phyloP scores from a whole-genome alignment of 2,888 invertebrate genomes.

The Agonopterix alstromeriana region DNA sequence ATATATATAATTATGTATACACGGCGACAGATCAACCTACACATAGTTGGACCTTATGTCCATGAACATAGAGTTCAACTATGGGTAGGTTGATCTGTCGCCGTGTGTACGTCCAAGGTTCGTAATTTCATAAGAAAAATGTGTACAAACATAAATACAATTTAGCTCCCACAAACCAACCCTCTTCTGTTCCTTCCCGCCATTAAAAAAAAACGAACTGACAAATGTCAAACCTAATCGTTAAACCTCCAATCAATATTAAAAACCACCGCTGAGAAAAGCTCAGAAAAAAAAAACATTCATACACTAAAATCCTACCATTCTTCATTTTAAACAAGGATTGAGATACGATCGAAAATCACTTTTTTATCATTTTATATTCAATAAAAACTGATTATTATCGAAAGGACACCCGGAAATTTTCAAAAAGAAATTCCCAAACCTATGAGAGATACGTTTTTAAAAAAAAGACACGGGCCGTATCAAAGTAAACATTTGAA shows the following conservation, averaged over 20 bases:
- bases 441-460: constrained; percentile 16
- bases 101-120: too few species aligned
- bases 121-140: too few species aligned
- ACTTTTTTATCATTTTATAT: constrained; percentile 32
- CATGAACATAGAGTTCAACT: too few species aligned
- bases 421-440: constrained; percentile 9
- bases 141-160: too few species aligned
- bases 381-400: constrained; percentile 40
- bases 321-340: constrained; percentile 36
- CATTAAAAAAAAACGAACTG: constrained; percentile 1
- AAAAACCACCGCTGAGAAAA: constrained; percentile 5
- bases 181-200: background rate
- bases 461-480: constrained; percentile 15
- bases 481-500: constrained; percentile 50
- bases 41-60: too few species aligned
- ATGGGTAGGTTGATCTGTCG: too few species aligned
- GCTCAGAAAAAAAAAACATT: background rate
- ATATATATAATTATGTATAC: too few species aligned
- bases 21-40: too few species aligned
- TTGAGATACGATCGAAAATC: constrained; percentile 36
- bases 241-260: constrained; percentile 2
- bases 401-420: constrained; percentile 36
- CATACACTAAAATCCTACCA: constrained; percentile 18
- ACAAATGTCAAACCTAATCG: constrained; percentile 10
- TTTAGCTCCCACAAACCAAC: background rate